A percentile compares a stretch with the other conserved stretches of the same genome.
Evolutionary conservation across 2,797 vertebrate genomes (phyloP).

Genomic region (Hyperoplus lanceolatus): DNA sequence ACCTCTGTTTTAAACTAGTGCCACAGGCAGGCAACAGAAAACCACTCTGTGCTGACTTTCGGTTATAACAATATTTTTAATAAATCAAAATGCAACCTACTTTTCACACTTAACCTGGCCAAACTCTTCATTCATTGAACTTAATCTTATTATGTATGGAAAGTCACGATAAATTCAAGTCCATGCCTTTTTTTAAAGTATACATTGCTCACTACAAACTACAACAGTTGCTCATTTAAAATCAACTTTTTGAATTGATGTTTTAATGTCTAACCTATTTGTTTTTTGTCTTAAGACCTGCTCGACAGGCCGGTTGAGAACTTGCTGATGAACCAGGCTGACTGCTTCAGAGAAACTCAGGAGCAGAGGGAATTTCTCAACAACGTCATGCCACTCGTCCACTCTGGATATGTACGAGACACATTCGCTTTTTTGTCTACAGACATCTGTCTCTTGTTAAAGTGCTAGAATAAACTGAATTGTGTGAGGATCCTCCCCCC

Average conservation of each 20-base stretch:
- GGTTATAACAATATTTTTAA: too few relatives aligned
- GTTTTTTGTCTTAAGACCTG: constrained; percentile 66
- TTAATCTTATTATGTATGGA: neutral
- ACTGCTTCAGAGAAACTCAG: constrained; percentile 86
- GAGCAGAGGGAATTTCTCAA: constrained; percentile 88
- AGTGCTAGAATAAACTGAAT: neutral
- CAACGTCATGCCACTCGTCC: constrained; percentile 80
- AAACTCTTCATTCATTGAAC: too few relatives aligned
- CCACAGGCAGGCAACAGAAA: too few relatives aligned
- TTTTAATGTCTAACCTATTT: neutral
- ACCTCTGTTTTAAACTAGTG: too few relatives aligned
- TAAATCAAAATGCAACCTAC: too few relatives aligned
- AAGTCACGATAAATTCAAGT: neutral
- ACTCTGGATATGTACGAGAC: constrained; percentile 83
- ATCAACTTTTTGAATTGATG: neutral
- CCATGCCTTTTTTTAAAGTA: neutral
- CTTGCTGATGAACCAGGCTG: constrained; percentile 89
- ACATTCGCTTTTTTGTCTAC: neutral
- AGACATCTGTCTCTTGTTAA: constrained; percentile 1
- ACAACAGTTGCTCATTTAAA: neutral
- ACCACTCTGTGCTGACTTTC: too few relatives aligned
- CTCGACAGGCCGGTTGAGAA: constrained; percentile 86
- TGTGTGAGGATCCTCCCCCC: neutral
- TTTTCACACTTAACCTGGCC: too few relatives aligned
- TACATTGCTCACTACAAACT: neutral